A percentile compares a stretch with the other conserved stretches of the same genome.
Evolutionary conservation across 2,888 invertebrate species (phyloP).

Genomic region (Branchinecta sandiegonensis): DNA sequence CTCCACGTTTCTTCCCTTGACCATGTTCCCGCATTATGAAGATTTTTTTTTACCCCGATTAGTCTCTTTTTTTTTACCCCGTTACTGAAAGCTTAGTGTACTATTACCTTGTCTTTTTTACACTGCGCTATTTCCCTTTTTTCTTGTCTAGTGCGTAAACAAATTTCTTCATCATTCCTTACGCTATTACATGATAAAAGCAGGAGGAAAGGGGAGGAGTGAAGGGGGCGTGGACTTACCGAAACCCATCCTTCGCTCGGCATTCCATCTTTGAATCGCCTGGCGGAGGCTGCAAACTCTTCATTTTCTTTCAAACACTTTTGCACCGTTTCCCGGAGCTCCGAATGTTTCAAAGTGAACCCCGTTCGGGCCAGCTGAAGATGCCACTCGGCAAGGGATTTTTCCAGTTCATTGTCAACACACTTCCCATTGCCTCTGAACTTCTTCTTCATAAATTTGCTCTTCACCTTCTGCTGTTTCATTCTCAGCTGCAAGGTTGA

Average conservation of each 20-base stretch:
- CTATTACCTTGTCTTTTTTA: too few relatives aligned
- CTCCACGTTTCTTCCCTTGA: too few relatives aligned
- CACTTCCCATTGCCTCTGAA: background rate
- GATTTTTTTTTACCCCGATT: too few relatives aligned
- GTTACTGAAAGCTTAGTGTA: too few relatives aligned
- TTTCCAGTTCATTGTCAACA: background rate
- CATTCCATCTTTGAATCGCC: background rate
- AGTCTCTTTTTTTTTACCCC: too few relatives aligned
- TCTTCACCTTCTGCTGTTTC: background rate
- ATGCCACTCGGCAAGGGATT: background rate
- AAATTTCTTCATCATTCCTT: too few relatives aligned
- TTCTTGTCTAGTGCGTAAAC: too few relatives aligned
- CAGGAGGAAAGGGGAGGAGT: too few relatives aligned
- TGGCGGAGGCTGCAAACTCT: background rate
- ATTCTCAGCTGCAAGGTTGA: background rate
- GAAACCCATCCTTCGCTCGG: slow-evolving; percentile 14
- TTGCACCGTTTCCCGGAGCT: background rate
- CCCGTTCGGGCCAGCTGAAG: background rate
- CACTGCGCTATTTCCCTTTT: too few relatives aligned
- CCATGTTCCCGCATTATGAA: too few relatives aligned
- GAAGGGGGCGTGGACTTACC: background rate
- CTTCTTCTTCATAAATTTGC: background rate
- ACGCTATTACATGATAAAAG: too few relatives aligned
- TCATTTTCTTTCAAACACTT: slow-evolving; percentile 10
- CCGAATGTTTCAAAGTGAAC: background rate